phyloP scores from a whole-genome alignment of 2,113 vertebrate genomes.

The Oxyura jamaicensis region DNA sequence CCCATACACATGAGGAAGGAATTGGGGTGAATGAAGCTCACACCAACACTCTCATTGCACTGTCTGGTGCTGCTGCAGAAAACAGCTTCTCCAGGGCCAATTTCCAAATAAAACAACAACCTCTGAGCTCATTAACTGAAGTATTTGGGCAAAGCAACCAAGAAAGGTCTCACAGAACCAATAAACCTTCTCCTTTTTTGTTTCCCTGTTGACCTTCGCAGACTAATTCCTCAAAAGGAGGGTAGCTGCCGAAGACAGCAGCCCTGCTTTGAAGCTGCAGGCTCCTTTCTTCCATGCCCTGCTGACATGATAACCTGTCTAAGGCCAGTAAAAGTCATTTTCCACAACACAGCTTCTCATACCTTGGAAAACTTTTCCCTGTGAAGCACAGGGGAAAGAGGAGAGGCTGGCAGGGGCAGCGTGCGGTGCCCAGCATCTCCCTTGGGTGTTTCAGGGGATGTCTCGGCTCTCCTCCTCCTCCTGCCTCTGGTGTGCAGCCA shows the following conservation, averaged over 20 bases:
- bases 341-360: neutral
- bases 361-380: neutral
- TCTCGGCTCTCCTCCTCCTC: neutral
- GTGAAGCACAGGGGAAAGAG: neutral
- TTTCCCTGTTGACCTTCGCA: neutral
- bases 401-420: neutral
- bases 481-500: neutral
- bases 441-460: neutral
- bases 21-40: neutral
- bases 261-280: neutral
- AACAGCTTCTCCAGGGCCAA: neutral
- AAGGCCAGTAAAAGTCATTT: neutral
- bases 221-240: neutral
- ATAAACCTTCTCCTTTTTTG: neutral
- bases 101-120: neutral
- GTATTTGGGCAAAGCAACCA: neutral
- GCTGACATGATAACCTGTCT: neutral
- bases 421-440: rapidly evolving
- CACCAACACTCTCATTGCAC: neutral
- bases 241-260: neutral
- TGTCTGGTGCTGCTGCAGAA: neutral
- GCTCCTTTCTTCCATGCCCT: neutral
- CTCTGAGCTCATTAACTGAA: neutral
- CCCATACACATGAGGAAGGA: rapidly evolving
- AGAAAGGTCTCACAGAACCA: neutral